phyloP scores from a whole-genome alignment of 2,888 invertebrate genomes.

The Dynastes maya region DNA sequence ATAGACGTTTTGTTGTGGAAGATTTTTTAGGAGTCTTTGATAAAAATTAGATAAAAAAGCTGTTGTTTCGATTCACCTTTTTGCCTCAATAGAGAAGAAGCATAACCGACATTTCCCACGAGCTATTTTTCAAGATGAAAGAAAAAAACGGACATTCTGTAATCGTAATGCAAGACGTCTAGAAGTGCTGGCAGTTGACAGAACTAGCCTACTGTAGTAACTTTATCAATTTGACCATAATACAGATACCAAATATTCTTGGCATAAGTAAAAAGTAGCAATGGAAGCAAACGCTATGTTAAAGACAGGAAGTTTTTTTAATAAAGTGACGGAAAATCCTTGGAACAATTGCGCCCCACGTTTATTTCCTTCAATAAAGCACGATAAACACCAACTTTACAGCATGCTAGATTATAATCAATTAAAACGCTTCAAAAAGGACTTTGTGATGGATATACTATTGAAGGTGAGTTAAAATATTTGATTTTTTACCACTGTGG shows the following conservation, averaged over 20 bases:
- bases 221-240: neutral
- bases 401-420: neutral
- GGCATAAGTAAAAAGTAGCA: neutral
- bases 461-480: constrained; percentile 1
- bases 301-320: neutral
- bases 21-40: neutral
- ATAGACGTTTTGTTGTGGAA: too few relatives aligned
- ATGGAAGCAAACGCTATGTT: neutral
- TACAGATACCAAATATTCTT: neutral
- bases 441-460: neutral
- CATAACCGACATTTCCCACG: constrained; percentile 5
- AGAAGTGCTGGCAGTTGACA: too few relatives aligned
- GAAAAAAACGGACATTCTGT: neutral
- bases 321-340: constrained; percentile 3
- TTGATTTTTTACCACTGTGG: neutral
- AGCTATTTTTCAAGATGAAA: neutral
- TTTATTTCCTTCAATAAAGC: neutral
- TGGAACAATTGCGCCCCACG: constrained; percentile 14
- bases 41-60: neutral
- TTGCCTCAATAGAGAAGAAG: neutral
- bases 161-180: neutral
- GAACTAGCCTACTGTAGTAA: too few relatives aligned
- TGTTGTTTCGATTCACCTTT: neutral
- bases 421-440: constrained; percentile 8
- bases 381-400: neutral